These are phyloP conservation scores for Heterotilapia buettikoferi DNA, from an alignment of 2,113 vertebrate species.

Conservation along the genomic window DNA sequence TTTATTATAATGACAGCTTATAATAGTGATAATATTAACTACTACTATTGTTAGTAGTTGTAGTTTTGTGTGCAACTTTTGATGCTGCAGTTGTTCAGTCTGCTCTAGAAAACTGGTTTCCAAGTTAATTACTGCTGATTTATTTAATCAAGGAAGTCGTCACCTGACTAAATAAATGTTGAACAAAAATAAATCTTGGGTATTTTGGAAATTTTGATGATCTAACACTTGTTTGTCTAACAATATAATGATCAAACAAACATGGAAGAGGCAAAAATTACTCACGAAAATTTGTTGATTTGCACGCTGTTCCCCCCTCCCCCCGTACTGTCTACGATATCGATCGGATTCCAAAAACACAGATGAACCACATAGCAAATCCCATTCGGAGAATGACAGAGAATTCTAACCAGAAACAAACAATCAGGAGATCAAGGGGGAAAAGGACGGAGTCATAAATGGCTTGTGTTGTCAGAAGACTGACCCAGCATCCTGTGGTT, in stretches of 20 bases:
- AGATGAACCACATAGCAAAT: background rate
- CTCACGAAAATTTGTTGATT: background rate
- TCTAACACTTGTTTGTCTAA: background rate
- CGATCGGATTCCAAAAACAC: background rate
- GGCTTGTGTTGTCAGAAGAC: background rate
- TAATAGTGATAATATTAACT: background rate
- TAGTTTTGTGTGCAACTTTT: background rate
- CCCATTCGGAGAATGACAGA: background rate
- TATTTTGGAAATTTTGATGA: background rate
- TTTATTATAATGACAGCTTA: background rate
- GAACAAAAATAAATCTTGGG: background rate
- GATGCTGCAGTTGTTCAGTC: background rate
- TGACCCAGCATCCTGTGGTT: slow-evolving; percentile 32
- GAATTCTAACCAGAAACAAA: background rate
- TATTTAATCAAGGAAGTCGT: background rate
- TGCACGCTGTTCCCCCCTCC: background rate
- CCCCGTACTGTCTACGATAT: background rate
- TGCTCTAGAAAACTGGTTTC: background rate
- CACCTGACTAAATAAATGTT: background rate
- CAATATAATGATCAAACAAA: background rate
- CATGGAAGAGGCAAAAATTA: background rate
- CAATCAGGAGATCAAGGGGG: background rate
- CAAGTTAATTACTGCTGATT: background rate
- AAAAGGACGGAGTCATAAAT: background rate
- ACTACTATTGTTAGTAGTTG: background rate